These are phyloP conservation scores for Mergus octosetaceus DNA, from an alignment of 2,797 vertebrate species.

Conservation along the genomic window DNA sequence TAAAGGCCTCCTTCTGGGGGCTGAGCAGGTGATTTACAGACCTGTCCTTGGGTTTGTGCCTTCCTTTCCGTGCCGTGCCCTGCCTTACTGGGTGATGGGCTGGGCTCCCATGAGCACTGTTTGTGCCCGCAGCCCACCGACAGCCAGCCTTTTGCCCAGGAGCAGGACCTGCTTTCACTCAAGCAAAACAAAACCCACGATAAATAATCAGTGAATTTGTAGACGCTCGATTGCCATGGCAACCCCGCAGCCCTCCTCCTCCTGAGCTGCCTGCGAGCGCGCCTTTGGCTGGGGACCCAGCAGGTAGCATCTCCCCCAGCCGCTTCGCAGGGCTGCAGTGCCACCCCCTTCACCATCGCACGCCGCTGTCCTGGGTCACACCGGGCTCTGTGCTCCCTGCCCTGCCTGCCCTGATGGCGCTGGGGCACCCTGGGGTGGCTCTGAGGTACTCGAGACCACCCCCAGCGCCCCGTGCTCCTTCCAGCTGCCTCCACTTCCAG, in stretches of 20 bases:
- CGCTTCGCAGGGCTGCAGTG: not conserved
- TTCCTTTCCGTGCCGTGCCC: not conserved
- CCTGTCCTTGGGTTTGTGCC: not conserved
- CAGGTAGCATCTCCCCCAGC: not conserved
- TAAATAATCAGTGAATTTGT: conserved; percentile 55
- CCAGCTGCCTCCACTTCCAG: not conserved
- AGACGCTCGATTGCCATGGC: conserved; percentile 60
- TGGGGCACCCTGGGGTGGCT: not conserved
- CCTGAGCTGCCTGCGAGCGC: not conserved
- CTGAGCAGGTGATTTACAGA: not conserved
- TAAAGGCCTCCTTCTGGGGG: not conserved
- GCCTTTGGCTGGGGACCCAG: not conserved
- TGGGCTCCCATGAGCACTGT: not conserved
- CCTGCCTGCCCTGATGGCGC: not conserved
- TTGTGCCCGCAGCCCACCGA: not conserved
- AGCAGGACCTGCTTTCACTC: not conserved
- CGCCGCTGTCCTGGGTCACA: not conserved
- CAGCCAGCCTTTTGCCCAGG: not conserved
- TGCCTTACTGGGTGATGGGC: accelerated
- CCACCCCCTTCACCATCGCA: not conserved
- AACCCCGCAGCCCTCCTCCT: conserved; percentile 40
- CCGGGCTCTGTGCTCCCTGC: not conserved
- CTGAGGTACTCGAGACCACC: not conserved
- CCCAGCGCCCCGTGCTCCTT: not conserved
- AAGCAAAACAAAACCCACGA: not conserved